Percentiles rank a stretch among this genome's conserved stretches.
Evolutionary conservation across 2,888 invertebrate genomes (phyloP).

Genomic region (Erebia epiphron): DNA sequence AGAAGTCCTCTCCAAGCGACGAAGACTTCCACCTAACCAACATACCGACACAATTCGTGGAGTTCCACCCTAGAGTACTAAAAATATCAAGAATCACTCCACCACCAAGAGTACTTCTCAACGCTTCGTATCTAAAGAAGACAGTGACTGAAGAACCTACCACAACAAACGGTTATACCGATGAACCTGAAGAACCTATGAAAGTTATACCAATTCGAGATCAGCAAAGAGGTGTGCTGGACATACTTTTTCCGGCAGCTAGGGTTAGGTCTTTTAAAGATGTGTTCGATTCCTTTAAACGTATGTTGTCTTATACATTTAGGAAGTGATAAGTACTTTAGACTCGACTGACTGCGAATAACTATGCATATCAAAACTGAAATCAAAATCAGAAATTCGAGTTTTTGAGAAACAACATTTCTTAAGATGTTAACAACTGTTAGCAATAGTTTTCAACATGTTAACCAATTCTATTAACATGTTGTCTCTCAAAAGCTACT

Average conservation of each 20-base stretch:
- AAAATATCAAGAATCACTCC: slow-evolving; percentile 39
- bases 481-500: too few relatives aligned
- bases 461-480: too few relatives aligned
- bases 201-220: slow-evolving; percentile 49
- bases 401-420: too few relatives aligned
- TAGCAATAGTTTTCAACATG: too few relatives aligned
- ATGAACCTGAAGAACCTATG: slow-evolving; percentile 44
- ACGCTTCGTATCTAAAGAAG: slow-evolving; percentile 39
- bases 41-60: slow-evolving; percentile 47
- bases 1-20: slow-evolving; percentile 41
- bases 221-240: slow-evolving; percentile 59
- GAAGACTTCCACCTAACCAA: slow-evolving; percentile 48
- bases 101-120: slow-evolving; percentile 44
- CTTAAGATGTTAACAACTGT: too few relatives aligned
- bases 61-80: slow-evolving; percentile 46
- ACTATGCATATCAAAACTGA: background rate
- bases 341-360: background rate
- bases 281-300: slow-evolving; percentile 58
- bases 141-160: slow-evolving; percentile 15
- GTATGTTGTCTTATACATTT: slow-evolving; percentile 62
- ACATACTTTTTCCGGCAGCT: slow-evolving; percentile 60
- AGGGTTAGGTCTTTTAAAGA: slow-evolving; percentile 61
- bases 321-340: slow-evolving; percentile 26
- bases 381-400: too few relatives aligned
- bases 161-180: slow-evolving; percentile 34